These are phyloP conservation scores for Sula dactylatra DNA, from an alignment of 2,113 vertebrate genomes.

Conservation along the genomic window DNA sequence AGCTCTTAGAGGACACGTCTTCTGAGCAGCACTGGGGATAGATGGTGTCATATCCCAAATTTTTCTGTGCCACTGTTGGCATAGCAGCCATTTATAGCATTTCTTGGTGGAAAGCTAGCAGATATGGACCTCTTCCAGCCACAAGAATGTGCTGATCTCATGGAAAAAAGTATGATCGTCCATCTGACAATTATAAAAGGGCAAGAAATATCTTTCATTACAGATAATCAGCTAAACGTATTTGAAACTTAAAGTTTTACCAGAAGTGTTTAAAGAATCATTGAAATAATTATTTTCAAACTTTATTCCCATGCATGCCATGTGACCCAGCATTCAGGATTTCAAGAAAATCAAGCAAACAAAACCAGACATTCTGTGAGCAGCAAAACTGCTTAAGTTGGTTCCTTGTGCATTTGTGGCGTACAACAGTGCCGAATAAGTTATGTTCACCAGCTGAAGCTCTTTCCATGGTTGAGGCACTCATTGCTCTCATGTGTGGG, in stretches of 20 bases:
- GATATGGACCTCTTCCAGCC: not conserved
- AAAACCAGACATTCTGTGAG: not conserved
- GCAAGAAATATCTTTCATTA: not conserved
- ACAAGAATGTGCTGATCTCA: not conserved
- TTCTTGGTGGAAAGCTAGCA: not conserved
- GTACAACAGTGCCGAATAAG: not conserved
- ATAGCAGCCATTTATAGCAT: not conserved
- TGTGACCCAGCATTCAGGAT: not conserved
- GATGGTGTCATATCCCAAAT: not conserved
- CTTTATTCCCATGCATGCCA: not conserved
- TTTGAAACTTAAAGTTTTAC: not conserved
- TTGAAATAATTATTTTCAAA: not conserved
- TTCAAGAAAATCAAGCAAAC: not conserved
- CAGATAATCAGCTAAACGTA: not conserved
- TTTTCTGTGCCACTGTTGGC: not conserved
- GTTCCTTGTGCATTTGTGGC: not conserved
- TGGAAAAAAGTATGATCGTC: not conserved
- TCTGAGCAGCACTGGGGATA: not conserved
- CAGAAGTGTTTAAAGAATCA: not conserved
- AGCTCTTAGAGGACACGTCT: not conserved
- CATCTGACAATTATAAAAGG: not conserved
- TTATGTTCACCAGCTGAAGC: not conserved
- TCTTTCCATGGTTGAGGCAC: not conserved
- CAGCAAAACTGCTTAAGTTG: not conserved
- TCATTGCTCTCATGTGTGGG: not conserved